Evolutionary conservation across 2,888 invertebrate genomes (phyloP), one percentile per base, ranked within the genome.

Genomic region (Latrodectus hesperus): DNA sequence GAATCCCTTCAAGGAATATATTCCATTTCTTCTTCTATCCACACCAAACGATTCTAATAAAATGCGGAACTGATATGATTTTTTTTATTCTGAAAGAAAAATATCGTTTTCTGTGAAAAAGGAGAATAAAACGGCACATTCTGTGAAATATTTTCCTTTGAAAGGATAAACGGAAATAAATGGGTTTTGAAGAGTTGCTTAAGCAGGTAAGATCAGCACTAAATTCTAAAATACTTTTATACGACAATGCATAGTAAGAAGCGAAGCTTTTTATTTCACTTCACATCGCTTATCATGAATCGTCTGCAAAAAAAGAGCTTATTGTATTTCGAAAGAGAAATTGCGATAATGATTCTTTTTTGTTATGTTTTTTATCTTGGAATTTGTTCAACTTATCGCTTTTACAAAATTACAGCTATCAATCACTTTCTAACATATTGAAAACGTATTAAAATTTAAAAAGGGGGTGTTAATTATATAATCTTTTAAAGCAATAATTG

Each of bases 81-180:
- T 77, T 67, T 60, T 55, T 16, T 16, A 6, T 12, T n/a, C 22
- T 72, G 49, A 80, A 72, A 72, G 71, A 80, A 52, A 74, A 80
- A 73, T 52, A 60, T 60, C 12, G 51, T 52, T 17, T 68, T 53
- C 67, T 16, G 64, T 14, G 16, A 71, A 74, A 74, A 67, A 55
- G 17, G 49, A 38, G 52, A 74, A 68, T 82, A 82, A 78, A 84
- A 78, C 73, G 65, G 73, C 49, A 73, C 64, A 22, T 14, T 26
- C 55, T 60, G 84, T 73, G 78, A 78, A 67, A 84, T 73, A 78
- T 78, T 70, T 74, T 60, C 78, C 67, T 51, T 73, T 67, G 49
- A 70, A 78, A 68, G 84, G 78, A 78, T 78, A 78, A 84, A 73
- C 55, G 38, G 53, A 67, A 78, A 84, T 84, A 79, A 84, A 84